Evolutionary conservation across 2,797 vertebrate genomes (phyloP), one percentile per base, ranked within the genome.

Genomic region (Cuculus canorus): DNA sequence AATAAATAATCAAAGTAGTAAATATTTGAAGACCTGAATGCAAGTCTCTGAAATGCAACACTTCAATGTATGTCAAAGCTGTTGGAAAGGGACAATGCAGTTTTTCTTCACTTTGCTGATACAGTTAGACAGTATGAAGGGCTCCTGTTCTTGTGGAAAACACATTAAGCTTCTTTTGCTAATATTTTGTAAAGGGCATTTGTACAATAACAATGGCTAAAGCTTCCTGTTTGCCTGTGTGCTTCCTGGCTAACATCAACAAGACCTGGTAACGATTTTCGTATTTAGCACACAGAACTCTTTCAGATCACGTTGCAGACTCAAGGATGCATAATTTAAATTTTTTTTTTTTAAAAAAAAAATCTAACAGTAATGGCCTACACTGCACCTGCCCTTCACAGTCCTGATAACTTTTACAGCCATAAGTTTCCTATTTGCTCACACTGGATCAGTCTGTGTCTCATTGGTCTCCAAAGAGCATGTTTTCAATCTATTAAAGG

Each of bases 171-270:
- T 53, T 57, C 81, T 96, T 75, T 93, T 93, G 84, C 86, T 97
- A 88, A 70, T 92, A 95, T 98, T 97, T 96, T 96, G 83, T 96
- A 97, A 97, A 97, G 89, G 95, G 94, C 94, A 97, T 94, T 96
- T 93, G 88, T 82, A 89, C 87, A 96, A 94, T 86, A 98, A 97
- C 96, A 95, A 97, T 92, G 96, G 91, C 95, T 94, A 94, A 90
- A 69, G 91, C 93, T 96, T 97, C 96, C 96, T 97, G 97, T 95
- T 96, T 96, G 96, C 96, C 95, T 97, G 95, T 73, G 93, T 47
- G 75, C 90, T 96, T 97, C 96, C 96, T 95, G 96, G 45, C 45
- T 47, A 47, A 47, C 45, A 47, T 21, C 19, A 47, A 47, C 45
- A 45, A 47, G 45, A 47, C 45, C 45, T 47, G 45, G 17, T 47